Conservation (phyloP, 2,797 vertebrate genomes). For the Micropoecilia bifurca region DNA sequence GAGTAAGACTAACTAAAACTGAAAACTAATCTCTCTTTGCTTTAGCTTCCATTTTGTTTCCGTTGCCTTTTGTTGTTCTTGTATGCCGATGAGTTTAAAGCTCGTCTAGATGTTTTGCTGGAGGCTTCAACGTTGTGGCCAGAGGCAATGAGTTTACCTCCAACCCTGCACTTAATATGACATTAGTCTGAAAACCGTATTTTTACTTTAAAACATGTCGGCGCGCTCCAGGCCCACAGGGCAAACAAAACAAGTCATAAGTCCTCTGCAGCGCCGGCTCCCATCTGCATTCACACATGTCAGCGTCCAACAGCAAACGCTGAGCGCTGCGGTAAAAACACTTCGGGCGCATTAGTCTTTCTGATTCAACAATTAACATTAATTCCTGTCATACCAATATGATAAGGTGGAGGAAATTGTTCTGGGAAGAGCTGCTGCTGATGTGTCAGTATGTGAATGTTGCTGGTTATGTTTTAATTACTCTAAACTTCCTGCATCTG, state of each 20-base stretch:
- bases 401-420: background rate
- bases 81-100: background rate
- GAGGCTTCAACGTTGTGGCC: background rate
- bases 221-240: background rate
- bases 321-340: background rate
- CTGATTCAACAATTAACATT: background rate
- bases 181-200: background rate
- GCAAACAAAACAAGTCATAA: background rate
- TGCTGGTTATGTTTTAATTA: background rate
- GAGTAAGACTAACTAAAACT: background rate
- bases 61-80: background rate
- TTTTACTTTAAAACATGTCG: background rate
- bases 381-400: background rate
- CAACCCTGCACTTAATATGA: background rate
- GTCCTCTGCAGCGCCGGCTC: background rate
- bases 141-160: background rate
- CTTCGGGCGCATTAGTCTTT: background rate
- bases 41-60: background rate
- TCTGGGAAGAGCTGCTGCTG: background rate
- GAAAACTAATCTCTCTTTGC: slow-evolving; percentile 1
- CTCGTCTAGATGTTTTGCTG: background rate
- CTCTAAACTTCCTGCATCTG: background rate
- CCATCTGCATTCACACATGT: background rate
- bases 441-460: background rate
- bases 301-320: background rate